Evolutionary conservation across 2,113 vertebrate genomes (phyloP), one percentile per base, ranked within the genome.

Genomic region (Apteryx owenii): DNA sequence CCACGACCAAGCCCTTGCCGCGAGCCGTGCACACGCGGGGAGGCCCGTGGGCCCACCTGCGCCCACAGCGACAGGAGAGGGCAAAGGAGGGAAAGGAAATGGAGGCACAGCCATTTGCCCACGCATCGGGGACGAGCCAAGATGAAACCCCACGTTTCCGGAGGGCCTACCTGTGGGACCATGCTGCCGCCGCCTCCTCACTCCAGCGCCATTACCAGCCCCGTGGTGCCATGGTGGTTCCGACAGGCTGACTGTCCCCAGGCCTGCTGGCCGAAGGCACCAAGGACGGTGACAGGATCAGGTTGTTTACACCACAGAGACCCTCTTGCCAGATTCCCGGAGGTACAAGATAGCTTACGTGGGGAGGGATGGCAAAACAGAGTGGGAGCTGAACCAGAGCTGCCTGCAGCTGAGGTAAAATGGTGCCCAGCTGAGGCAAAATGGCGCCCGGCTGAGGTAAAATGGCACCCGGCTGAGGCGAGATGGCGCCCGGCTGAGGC

Each of bases 1-100:
- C 64, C 2, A 0, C 2, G 2, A 46, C 42, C 8, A 4, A 26
- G 51, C 50, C 26, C 29, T 42, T 8, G 1, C 13, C 1, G 40
- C 2, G 10, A n/a, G 38, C 16, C 2, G 3, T 4, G 1, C 3
- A 5, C 51, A 12, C 46, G 31, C 4, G 1, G 51, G 16, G 10
- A 31, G 66, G 81, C 11, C 66, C 53, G 33, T 0, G 10, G 8
- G 42, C 53, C 80, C 7, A 2, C 9, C 1, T 48, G 46, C 18
- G 42, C 4, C 40, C 13, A 1, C 26, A 25, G 77, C 21, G 21
- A 25, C 46, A 13, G 33, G 33, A 38, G 53, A 13, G 70, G 23
- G 16, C 12, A 36, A 6, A 64, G 48, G 29, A 36, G 29, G 44
- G 54, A 53, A 36, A 62, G 65, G 38, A 44, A 16, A 29, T 2